phyloP scores from a whole-genome alignment of 1,140 invertebrate genomes.

The Ectropis grisescens region DNA sequence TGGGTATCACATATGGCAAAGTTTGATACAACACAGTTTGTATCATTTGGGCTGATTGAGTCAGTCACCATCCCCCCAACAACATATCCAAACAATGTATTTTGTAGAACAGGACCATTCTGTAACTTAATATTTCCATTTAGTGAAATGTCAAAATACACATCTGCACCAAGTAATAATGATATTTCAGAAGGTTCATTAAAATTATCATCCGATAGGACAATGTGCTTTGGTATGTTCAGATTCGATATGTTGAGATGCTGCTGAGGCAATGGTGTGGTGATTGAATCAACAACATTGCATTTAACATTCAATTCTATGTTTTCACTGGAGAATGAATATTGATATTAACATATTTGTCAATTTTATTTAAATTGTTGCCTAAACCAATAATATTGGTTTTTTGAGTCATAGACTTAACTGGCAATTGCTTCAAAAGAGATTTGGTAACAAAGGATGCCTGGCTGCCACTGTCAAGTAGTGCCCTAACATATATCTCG shows the following conservation, averaged over 20 bases:
- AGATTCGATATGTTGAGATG: constrained; percentile 8
- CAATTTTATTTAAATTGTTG: constrained; percentile 11
- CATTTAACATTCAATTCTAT: constrained; percentile 6
- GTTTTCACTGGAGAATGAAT: constrained; percentile 6
- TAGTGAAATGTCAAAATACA: constrained; percentile 11
- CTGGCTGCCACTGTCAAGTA: constrained; percentile 17
- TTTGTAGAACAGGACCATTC: constrained; percentile 3
- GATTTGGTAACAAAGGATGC: constrained; percentile 10
- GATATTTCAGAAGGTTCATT: constrained; percentile 14
- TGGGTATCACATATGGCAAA: constrained; percentile 3
- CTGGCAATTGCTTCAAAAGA: constrained; percentile 3
- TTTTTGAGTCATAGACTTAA: constrained; percentile 1
- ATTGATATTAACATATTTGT: constrained; percentile 6
- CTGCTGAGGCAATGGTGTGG: constrained; percentile 9
- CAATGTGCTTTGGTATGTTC: constrained; percentile 9
- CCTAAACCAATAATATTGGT: constrained; percentile 13
- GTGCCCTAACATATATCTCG: constrained; percentile 9
- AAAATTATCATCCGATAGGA: constrained; percentile 11
- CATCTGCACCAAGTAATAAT: constrained; percentile 15
- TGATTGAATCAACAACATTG: constrained; percentile 11
- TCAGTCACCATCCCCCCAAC: constrained; percentile 4
- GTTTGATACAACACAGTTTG: constrained; percentile 1
- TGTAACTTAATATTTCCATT: constrained; percentile 3
- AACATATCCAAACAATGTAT: constrained; percentile 13
- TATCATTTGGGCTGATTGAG: background rate